Evolutionary conservation across 2,888 invertebrate species (phyloP).

Genomic region (Caenorhabditis sp.): DNA sequence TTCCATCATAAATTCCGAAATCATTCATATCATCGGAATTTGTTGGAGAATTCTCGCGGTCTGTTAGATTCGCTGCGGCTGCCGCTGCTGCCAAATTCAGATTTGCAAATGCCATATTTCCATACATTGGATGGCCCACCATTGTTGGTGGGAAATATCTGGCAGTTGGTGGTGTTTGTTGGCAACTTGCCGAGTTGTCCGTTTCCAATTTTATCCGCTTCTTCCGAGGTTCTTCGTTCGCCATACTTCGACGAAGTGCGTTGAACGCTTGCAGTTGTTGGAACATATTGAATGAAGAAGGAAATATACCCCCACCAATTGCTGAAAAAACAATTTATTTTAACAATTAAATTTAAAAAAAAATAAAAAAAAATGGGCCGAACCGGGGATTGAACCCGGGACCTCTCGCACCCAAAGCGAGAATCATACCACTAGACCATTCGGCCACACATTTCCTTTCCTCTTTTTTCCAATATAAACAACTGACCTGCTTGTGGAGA

Average conservation of each 20-base stretch:
- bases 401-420: slow-evolving; percentile 71
- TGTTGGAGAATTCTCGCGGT: slow-evolving; percentile 58
- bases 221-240: slow-evolving; percentile 31
- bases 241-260: slow-evolving; percentile 32
- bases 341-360: too few relatives aligned
- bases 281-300: slow-evolving; percentile 48
- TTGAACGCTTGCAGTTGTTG: slow-evolving; percentile 41
- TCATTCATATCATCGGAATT: slow-evolving; percentile 63
- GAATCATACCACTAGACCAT: slow-evolving; percentile 71
- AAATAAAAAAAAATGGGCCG: slow-evolving; percentile 16
- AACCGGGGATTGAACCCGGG: slow-evolving; percentile 65
- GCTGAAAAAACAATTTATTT: not conserved
- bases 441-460: slow-evolving; percentile 10
- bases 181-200: too few relatives aligned
- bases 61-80: slow-evolving; percentile 10
- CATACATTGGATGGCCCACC: slow-evolving; percentile 66
- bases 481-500: not conserved
- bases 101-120: slow-evolving; percentile 39
- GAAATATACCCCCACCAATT: slow-evolving; percentile 49
- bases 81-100: too few relatives aligned
- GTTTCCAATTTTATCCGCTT: slow-evolving; percentile 35
- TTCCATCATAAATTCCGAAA: slow-evolving; percentile 51
- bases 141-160: slow-evolving; percentile 62
- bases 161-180: slow-evolving; percentile 16
- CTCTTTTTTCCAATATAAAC: not conserved